A percentile compares a stretch with the other conserved stretches of the same genome.
Conservation (phyloP, 2,113 vertebrate genomes). For the Petrocephalus zakoni region DNA sequence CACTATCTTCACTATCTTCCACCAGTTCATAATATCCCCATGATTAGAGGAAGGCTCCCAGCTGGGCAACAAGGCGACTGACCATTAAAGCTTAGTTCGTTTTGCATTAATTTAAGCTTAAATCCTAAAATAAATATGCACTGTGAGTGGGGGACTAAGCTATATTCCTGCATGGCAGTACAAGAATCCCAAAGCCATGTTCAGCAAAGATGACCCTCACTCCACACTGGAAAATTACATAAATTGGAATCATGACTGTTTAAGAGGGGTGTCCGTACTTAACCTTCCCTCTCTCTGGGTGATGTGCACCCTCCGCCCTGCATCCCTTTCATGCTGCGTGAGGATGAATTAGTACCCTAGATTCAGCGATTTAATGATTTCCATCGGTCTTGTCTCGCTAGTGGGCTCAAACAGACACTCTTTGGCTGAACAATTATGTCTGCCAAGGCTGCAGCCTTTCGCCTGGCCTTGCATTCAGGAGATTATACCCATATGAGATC, state of each 20-base stretch:
- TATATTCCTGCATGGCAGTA: not conserved
- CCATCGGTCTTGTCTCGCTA: not conserved
- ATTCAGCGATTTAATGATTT: not conserved
- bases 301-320: not conserved
- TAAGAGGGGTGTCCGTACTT: slow-evolving; percentile 40
- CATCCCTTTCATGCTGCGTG: not conserved
- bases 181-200: slow-evolving; percentile 36
- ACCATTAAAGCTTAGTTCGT: not conserved
- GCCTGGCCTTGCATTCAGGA: not conserved
- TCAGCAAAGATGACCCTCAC: slow-evolving; percentile 51
- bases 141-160: not conserved
- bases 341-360: not conserved
- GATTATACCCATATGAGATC: not conserved
- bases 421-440: not conserved
- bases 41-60: not conserved
- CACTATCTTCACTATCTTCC: too few relatives aligned
- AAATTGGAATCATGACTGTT: slow-evolving; percentile 48
- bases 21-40: not conserved
- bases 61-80: not conserved
- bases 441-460: not conserved
- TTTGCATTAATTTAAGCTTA: not conserved
- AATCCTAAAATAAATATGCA: not conserved
- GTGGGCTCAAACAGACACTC: not conserved
- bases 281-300: not conserved
- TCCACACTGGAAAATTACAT: slow-evolving; percentile 49